Percentiles rank a stretch among this genome's conserved stretches.
phyloP scores from a whole-genome alignment of 2,888 invertebrate genomes.

The Zele albiditarsus region DNA sequence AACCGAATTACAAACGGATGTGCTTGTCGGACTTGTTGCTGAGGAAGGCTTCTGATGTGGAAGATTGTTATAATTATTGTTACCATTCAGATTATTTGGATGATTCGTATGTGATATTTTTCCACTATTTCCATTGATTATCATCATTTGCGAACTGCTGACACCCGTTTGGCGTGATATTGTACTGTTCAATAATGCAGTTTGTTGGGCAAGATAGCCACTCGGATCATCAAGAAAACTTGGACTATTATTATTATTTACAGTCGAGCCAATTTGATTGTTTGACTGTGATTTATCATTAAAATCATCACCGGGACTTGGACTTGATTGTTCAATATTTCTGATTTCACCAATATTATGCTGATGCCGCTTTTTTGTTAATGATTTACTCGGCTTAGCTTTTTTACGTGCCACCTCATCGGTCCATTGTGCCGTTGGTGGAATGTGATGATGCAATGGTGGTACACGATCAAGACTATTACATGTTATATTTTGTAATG shows the following conservation, averaged over 20 bases:
- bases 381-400: slow-evolving; percentile 75
- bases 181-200: slow-evolving; percentile 87
- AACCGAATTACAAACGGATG: slow-evolving; percentile 60
- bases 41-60: slow-evolving; percentile 69
- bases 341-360: slow-evolving; percentile 51
- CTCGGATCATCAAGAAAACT: slow-evolving; percentile 94
- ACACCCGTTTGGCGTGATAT: slow-evolving; percentile 80
- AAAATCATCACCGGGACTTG: slow-evolving; percentile 64
- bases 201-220: slow-evolving; percentile 93
- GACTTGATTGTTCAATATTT: slow-evolving; percentile 59
- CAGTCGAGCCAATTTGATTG: slow-evolving; percentile 52
- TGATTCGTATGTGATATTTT: slow-evolving; percentile 32
- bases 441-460: slow-evolving; percentile 82
- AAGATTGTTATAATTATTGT: slow-evolving; percentile 65
- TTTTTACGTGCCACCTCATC: slow-evolving; percentile 78
- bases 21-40: slow-evolving; percentile 65
- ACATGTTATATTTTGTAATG: slow-evolving; percentile 71
- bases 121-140: slow-evolving; percentile 21
- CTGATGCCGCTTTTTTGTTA: slow-evolving; percentile 69
- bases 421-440: slow-evolving; percentile 75
- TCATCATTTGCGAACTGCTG: slow-evolving; percentile 66
- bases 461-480: slow-evolving; percentile 82
- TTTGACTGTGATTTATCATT: slow-evolving; percentile 58
- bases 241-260: slow-evolving; percentile 75
- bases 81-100: slow-evolving; percentile 32